These are phyloP conservation scores for Synanceia verrucosa DNA, from an alignment of 2,797 vertebrate genomes.

Conservation along the genomic window DNA sequence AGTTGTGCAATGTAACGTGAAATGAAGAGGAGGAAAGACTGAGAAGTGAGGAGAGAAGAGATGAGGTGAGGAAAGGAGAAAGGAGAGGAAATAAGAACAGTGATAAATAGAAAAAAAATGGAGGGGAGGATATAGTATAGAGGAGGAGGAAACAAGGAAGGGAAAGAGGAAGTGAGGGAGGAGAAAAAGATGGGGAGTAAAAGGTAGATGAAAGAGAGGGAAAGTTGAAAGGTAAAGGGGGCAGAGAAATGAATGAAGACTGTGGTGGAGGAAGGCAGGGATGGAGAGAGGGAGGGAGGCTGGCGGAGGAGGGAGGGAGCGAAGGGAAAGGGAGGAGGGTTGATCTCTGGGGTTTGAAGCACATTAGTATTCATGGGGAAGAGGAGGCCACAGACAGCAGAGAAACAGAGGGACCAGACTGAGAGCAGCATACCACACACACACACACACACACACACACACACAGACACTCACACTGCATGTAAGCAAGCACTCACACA, in stretches of 20 bases:
- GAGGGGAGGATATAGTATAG: conserved; percentile 3
- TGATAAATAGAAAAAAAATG: conserved; percentile 40
- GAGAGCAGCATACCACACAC: conserved; percentile 70
- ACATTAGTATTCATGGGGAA: conserved; percentile 84
- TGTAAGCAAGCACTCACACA: conserved; percentile 35
- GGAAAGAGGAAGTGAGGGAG: conserved; percentile 50
- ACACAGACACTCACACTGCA: conserved; percentile 33
- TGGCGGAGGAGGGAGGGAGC: conserved; percentile 31
- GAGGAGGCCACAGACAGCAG: conserved; percentile 84
- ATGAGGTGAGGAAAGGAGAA: conserved; percentile 44
- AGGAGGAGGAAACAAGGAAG: conserved; percentile 48
- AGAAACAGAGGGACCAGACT: conserved; percentile 80
- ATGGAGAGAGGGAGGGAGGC: conserved; percentile 46
- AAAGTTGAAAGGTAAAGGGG: conserved; percentile 76
- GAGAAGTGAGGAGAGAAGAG: conserved; percentile 2
- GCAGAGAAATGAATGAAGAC: conserved; percentile 66
- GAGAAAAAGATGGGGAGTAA: conserved; percentile 61
- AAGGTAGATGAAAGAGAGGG: conserved; percentile 67
- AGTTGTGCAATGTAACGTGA: conserved; percentile 35
- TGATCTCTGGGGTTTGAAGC: conserved; percentile 84
- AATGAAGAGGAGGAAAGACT: conserved; percentile 12
- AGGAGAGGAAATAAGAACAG: conserved; percentile 9
- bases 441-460: conserved; percentile 32
- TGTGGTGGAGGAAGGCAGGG: conserved; percentile 63
- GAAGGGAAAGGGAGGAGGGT: conserved; percentile 73